A percentile compares a stretch with the other conserved stretches of the same genome.
phyloP scores from a whole-genome alignment of 2,797 vertebrate species.

The Poeciliopsis gracilis region DNA sequence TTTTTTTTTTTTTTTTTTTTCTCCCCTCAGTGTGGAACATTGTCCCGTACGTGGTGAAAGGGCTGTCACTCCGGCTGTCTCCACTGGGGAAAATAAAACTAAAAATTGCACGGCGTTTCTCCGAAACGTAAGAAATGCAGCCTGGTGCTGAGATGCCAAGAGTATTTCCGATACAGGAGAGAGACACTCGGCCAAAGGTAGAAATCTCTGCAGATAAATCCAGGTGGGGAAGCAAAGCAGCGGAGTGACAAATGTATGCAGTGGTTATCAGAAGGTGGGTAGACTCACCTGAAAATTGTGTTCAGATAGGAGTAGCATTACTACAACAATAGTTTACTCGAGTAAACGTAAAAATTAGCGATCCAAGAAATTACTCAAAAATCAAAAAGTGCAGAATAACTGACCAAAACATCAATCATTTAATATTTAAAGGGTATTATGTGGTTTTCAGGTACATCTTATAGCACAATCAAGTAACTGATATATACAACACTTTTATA shows the following conservation, averaged over 20 bases:
- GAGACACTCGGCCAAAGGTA: constrained; percentile 10
- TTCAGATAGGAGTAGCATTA: too few species aligned
- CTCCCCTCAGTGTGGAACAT: constrained; percentile 60
- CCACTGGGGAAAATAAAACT: constrained; percentile 30
- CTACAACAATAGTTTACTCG: too few species aligned
- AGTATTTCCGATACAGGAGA: constrained; percentile 35
- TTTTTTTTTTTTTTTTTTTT: constrained; percentile 1
- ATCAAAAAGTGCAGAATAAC: too few species aligned
- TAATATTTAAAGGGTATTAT: too few species aligned
- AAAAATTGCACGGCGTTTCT: constrained; percentile 53
- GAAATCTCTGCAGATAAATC: constrained; percentile 20
- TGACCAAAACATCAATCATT: too few species aligned
- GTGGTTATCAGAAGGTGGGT: background rate
- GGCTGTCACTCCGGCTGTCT: constrained; percentile 51
- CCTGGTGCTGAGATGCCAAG: constrained; percentile 37
- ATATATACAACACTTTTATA: too few species aligned
- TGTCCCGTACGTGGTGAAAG: constrained; percentile 58
- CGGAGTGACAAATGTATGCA: background rate
- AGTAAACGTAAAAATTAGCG: too few species aligned
- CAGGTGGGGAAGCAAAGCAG: constrained; percentile 2
- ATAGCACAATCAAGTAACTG: too few species aligned
- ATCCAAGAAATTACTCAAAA: too few species aligned
- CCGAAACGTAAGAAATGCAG: constrained; percentile 47
- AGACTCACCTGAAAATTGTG: too few species aligned
- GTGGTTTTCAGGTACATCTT: too few species aligned